Evolutionary conservation across 2,113 vertebrate species (phyloP), one percentile per base, ranked within the genome.

Genomic region (Pyrgilauda ruficollis): DNA sequence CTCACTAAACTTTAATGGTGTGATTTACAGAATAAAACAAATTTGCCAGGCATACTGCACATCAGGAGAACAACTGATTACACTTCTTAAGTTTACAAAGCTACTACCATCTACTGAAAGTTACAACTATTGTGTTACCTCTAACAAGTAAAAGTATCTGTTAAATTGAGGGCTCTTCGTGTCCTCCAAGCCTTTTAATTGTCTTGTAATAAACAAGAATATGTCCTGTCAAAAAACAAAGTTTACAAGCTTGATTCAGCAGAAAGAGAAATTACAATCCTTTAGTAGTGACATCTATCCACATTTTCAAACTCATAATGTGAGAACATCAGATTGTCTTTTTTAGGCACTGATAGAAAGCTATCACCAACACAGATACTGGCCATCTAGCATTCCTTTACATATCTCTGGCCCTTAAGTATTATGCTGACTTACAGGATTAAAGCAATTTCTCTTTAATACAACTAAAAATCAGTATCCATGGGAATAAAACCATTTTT

Each of bases 131-230:
- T 64, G 76, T 24, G 69, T 98, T 98, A 99, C 99, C 98, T 99
- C 99, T 98, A 99, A 98, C 95, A 99, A 98, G 98, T 99, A 99
- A 98, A 99, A 99, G 97, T 99, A 99, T 99, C 99, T 99, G 98
- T 99, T 99, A 98, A 99, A 99, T 87, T 99, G 99, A 37, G 99
- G 99, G 96, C 99, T 99, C 97, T 99, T 99, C 37, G 99, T 99
- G 97, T 99, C 99, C 95, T 99, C 99, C 95, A 99, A 98, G 89
- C 99, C 99, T 97, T 99, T 99, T 96, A 99, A 98, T 62, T 99
- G 99, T 98, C 99, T 99, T 96, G 99, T 99, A 98, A 99, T 99
- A 98, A 99, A 99, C 96, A 99, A 98, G 98, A 99, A 99, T 96
- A 99, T 99, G 96, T 99, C 99, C 99, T 99, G 97, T 89, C 96